Evolutionary conservation across 2,113 vertebrate species (phyloP).

Genomic region (Tetrao urogallus): DNA sequence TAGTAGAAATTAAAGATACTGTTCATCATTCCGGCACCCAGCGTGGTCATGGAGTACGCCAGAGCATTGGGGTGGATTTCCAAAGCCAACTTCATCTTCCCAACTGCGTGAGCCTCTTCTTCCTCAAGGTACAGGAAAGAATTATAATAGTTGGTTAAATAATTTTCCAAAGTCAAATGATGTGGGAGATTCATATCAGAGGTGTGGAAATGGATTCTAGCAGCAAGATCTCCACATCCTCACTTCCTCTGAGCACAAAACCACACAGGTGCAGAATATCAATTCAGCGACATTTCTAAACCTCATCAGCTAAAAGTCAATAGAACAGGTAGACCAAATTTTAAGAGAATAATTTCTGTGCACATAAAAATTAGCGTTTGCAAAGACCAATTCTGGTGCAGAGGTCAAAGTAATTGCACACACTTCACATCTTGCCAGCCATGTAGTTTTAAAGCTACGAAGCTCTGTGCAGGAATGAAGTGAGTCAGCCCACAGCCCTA

Average conservation of each 20-base stretch:
- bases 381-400: neutral
- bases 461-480: neutral
- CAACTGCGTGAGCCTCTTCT: conserved; percentile 30
- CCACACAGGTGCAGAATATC: neutral
- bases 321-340: neutral
- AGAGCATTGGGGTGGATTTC: conserved; percentile 78
- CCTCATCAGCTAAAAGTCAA: neutral
- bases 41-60: conserved; percentile 89
- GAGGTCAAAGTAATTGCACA: neutral
- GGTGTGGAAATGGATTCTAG: neutral
- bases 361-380: neutral
- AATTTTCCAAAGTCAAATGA: neutral
- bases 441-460: neutral
- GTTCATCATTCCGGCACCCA: conserved; percentile 90
- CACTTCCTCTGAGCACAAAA: neutral
- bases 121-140: conserved; percentile 36
- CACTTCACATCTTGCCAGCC: neutral
- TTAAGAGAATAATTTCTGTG: neutral
- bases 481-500: neutral
- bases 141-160: neutral
- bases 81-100: conserved; percentile 63
- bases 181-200: neutral
- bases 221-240: neutral
- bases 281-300: neutral
- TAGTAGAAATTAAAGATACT: conserved; percentile 94